A percentile compares a stretch with the other conserved stretches of the same genome.
Conservation (phyloP, 2,797 vertebrate genomes). For the Esox masquinongy region DNA sequence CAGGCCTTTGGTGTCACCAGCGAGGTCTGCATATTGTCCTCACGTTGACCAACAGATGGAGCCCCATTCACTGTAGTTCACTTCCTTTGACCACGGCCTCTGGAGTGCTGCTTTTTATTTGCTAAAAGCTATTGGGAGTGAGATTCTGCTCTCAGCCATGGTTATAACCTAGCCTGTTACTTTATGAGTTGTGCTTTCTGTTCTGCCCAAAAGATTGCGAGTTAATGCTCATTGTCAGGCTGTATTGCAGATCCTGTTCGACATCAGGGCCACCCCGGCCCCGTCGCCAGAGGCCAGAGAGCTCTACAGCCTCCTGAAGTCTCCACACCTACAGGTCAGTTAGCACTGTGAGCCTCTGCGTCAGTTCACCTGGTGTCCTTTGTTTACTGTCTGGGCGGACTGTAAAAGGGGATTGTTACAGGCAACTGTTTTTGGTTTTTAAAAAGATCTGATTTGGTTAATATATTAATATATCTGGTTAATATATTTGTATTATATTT, state of each 20-base stretch:
- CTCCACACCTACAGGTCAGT: slow-evolving; percentile 85
- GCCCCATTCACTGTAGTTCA: too few relatives aligned
- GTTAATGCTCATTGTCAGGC: background rate
- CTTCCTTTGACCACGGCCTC: too few relatives aligned
- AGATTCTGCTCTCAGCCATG: too few relatives aligned
- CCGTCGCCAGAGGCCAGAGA: slow-evolving; percentile 79
- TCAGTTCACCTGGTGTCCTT: background rate
- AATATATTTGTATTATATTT: too few relatives aligned
- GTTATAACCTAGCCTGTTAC: too few relatives aligned
- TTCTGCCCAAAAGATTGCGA: background rate
- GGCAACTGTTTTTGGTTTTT: too few relatives aligned
- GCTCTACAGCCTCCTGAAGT: slow-evolving; percentile 76
- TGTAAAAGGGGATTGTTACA: too few relatives aligned
- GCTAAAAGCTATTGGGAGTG: too few relatives aligned
- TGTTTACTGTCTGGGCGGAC: background rate
- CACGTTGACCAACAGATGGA: background rate
- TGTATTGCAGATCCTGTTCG: slow-evolving; percentile 66
- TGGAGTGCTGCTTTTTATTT: too few relatives aligned
- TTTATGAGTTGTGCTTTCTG: background rate
- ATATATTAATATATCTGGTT: too few relatives aligned
- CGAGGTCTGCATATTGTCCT: slow-evolving; percentile 74
- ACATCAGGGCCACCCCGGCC: slow-evolving; percentile 61
- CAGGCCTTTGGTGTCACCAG: slow-evolving; percentile 73
- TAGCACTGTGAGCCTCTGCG: background rate
- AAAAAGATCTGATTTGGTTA: too few relatives aligned